A percentile compares a stretch with the other conserved stretches of the same genome.
Evolutionary conservation across 2,888 invertebrate genomes (phyloP).

Genomic region (Sylvicola cinctus): DNA sequence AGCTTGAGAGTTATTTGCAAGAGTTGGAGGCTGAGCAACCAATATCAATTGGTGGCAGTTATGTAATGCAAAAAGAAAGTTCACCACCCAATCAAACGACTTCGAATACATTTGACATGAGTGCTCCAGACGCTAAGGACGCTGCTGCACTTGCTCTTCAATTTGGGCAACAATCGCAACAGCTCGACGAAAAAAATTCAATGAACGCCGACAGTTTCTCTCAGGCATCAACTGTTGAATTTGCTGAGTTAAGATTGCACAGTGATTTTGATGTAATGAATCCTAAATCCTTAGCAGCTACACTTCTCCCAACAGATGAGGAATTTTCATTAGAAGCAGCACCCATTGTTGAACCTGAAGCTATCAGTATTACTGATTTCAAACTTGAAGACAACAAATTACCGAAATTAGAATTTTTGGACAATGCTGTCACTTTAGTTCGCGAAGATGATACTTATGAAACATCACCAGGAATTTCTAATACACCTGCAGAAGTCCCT

Average conservation of each 20-base stretch:
- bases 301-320: not conserved
- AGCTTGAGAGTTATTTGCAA: constrained; percentile 24
- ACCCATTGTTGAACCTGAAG: constrained; percentile 4
- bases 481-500: no score
- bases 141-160: not conserved
- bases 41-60: constrained; percentile 1
- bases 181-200: constrained; percentile 1
- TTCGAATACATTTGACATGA: not conserved
- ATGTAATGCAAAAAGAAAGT: not conserved
- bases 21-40: constrained; percentile 16
- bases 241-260: constrained; percentile 14
- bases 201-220: constrained; percentile 23
- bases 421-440: no score
- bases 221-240: constrained; percentile 24
- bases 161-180: no score
- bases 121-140: not conserved
- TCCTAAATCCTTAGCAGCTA: no score
- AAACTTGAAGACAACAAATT: no score
- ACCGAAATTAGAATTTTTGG: no score
- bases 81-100: constrained; percentile 1
- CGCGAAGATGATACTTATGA: no score
- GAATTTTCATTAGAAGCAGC: constrained; percentile 4
- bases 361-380: no score
- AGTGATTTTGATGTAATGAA: constrained; percentile 4
- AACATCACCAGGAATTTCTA: no score